Evolutionary conservation across 2,797 vertebrate species (phyloP).

Genomic region (Prionace glauca): DNA sequence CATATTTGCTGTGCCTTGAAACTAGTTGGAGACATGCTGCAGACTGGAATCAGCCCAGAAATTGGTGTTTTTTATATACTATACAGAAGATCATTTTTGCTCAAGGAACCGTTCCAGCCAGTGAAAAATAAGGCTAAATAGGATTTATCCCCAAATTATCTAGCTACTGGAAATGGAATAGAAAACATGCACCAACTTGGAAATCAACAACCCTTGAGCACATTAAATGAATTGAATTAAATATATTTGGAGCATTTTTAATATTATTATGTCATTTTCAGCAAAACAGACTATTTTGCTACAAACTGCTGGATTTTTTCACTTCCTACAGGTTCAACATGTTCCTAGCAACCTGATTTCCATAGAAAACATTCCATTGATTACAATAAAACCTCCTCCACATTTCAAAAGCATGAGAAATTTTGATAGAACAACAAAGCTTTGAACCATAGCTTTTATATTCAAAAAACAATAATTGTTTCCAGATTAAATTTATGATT

Average conservation of each 20-base stretch:
- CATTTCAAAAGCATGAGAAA: not conserved
- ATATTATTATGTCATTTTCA: not conserved
- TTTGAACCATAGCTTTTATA: not conserved
- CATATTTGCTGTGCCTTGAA: not conserved
- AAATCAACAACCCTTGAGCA: not conserved
- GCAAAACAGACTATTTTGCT: not conserved
- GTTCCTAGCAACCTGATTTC: not conserved
- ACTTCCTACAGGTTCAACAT: not conserved
- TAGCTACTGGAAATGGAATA: not conserved
- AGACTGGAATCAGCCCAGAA: not conserved
- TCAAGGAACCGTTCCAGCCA: not conserved
- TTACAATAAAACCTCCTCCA: not conserved
- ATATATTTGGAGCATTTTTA: not conserved
- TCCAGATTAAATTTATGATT: slow-evolving; percentile 2
- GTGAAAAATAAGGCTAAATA: not conserved
- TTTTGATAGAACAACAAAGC: not conserved
- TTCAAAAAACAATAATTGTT: not conserved
- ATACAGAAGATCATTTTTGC: not conserved
- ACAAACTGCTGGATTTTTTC: not conserved
- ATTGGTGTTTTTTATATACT: not conserved
- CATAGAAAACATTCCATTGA: not conserved
- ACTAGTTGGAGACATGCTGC: not conserved
- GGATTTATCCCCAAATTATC: not conserved
- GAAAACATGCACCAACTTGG: not conserved
- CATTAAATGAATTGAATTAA: not conserved